Conservation (phyloP, 2,888 invertebrate species). For the Acleris laterana region DNA sequence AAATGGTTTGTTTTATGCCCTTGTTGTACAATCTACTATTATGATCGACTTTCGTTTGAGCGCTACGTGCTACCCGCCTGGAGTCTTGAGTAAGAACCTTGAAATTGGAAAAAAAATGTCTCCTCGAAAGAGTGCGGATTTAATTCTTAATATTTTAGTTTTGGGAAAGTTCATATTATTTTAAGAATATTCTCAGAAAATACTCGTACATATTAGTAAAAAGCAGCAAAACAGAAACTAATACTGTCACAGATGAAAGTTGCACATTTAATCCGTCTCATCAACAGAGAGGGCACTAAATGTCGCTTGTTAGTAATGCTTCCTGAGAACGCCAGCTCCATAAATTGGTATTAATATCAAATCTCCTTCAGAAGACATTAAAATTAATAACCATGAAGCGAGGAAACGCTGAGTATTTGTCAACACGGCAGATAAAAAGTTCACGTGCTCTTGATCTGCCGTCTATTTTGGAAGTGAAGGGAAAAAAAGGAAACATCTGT, state of each 20-base stretch:
- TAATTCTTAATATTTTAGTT: no score
- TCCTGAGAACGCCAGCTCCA: conserved; percentile 53
- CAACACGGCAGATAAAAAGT: conserved; percentile 55
- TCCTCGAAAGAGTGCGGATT: no score
- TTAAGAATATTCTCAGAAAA: no score
- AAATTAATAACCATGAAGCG: conserved; percentile 58
- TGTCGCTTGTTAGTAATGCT: conserved; percentile 52
- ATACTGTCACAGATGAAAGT: neutral
- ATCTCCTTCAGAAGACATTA: conserved; percentile 57
- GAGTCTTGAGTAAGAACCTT: no score
- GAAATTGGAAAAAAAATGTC: no score
- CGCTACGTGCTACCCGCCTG: no score
- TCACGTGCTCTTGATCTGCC: conserved; percentile 46
- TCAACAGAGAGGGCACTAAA: conserved; percentile 47
- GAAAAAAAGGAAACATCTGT: conserved; percentile 57
- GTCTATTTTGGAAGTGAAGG: conserved; percentile 54
- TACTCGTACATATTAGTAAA: no score
- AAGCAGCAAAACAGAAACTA: neutral
- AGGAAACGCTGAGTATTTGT: conserved; percentile 55
- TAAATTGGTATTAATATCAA: conserved; percentile 70
- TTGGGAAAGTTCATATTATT: no score
- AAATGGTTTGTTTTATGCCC: no score
- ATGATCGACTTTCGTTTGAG: no score
- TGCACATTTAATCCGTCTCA: conserved; percentile 32
- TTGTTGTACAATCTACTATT: no score